phyloP scores from a whole-genome alignment of 2,888 invertebrate species.

The Callyntrura sp. region DNA sequence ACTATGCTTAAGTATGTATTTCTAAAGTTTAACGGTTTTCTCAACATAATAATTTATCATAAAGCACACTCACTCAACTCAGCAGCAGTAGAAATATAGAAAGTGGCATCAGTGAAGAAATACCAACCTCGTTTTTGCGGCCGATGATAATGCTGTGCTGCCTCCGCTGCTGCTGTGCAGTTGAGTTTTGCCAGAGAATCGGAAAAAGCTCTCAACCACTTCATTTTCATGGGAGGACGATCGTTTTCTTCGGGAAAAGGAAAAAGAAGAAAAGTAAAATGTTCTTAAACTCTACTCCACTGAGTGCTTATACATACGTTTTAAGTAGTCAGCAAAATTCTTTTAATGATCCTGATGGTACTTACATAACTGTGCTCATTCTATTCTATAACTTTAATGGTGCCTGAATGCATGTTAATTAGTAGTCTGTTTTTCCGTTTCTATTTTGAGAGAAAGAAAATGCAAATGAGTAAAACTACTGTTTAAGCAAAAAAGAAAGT shows the following conservation, averaged over 20 bases:
- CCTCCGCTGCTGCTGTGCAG: too few species aligned
- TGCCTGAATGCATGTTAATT: slow-evolving; percentile 47
- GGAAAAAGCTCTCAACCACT: slow-evolving; percentile 45
- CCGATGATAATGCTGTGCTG: too few species aligned
- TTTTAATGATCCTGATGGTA: slow-evolving; percentile 13
- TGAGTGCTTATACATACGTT: too few species aligned
- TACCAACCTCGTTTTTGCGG: too few species aligned
- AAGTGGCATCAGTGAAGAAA: neutral
- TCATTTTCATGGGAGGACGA: slow-evolving; percentile 32
- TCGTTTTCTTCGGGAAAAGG: neutral
- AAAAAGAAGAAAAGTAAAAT: neutral
- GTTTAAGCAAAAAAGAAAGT: slow-evolving; percentile 6
- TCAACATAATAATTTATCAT: slow-evolving; percentile 40
- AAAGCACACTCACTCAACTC: neutral
- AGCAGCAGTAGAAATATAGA: slow-evolving; percentile 2
- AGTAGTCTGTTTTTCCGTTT: slow-evolving; percentile 14
- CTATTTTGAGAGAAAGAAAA: neutral
- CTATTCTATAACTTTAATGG: neutral
- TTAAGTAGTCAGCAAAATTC: slow-evolving; percentile 39
- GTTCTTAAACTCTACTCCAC: too few species aligned
- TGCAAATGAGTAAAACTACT: neutral
- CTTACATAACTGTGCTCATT: neutral
- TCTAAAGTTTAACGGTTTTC: slow-evolving; percentile 6
- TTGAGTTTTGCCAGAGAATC: neutral
- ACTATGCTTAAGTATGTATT: too few species aligned